phyloP scores from a whole-genome alignment of 2,113 vertebrate species.

The Rattus norvegicus region GRCr8 NC_086029.1:80879001-80879500 shows the following conservation, averaged over 20 bases:
- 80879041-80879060: neutral
- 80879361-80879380: neutral
- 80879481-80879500: neutral
- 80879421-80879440: neutral
- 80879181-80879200: conserved; percentile 54
- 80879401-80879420: conserved; percentile 23
- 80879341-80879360: neutral
- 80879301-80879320: conserved; percentile 53
- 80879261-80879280: conserved; percentile 51
- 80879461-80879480: conserved; percentile 2
- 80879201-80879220: neutral
- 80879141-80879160: conserved; percentile 1
- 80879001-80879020: neutral
- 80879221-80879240: conserved; percentile 21
- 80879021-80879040: neutral
- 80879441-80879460: conserved; percentile 12
- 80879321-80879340: neutral
- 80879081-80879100: neutral
- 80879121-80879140: conserved; percentile 17
- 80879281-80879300: conserved; percentile 3
- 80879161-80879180: neutral
- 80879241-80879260: conserved; percentile 36
- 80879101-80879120: neutral
- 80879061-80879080: neutral
- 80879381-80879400: neutral